A percentile compares a stretch with the other conserved stretches of the same genome.
Evolutionary conservation across 2,113 vertebrate genomes (phyloP).

Genomic region (Siphamia tubifer): DNA sequence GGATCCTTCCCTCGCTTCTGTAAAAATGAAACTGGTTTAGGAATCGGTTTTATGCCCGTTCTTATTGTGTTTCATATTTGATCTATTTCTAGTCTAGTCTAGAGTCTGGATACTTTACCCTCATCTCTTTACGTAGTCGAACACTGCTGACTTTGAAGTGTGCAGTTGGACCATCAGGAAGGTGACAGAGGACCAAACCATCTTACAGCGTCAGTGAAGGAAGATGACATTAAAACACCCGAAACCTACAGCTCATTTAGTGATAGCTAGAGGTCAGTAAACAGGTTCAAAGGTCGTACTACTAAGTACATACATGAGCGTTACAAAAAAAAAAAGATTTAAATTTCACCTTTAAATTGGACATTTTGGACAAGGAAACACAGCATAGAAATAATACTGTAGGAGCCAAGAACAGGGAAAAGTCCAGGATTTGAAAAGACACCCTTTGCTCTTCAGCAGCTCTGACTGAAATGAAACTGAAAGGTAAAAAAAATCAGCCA

Average conservation of each 20-base stretch:
- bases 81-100: not conserved
- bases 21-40: not conserved
- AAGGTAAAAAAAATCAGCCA: too few relatives aligned
- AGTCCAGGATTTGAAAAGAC: too few relatives aligned
- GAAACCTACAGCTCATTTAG: not conserved
- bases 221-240: not conserved
- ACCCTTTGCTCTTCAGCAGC: too few relatives aligned
- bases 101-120: slow-evolving; percentile 78
- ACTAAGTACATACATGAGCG: too few relatives aligned
- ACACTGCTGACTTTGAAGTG: slow-evolving; percentile 97
- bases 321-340: too few relatives aligned
- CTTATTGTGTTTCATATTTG: not conserved
- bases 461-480: too few relatives aligned
- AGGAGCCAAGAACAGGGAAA: too few relatives aligned
- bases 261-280: too few relatives aligned
- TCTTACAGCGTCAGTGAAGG: slow-evolving; percentile 84
- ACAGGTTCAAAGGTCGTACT: too few relatives aligned
- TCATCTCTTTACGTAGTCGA: slow-evolving; percentile 95
- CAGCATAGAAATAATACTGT: too few relatives aligned
- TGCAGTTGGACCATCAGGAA: slow-evolving; percentile 94
- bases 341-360: too few relatives aligned
- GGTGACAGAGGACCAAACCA: slow-evolving; percentile 93
- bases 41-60: not conserved
- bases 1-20: slow-evolving; percentile 92
- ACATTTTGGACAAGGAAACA: too few relatives aligned